These are phyloP conservation scores for Proctacanthus coquilletti DNA, from an alignment of 1,140 invertebrate species.

Conservation along the genomic window DNA sequence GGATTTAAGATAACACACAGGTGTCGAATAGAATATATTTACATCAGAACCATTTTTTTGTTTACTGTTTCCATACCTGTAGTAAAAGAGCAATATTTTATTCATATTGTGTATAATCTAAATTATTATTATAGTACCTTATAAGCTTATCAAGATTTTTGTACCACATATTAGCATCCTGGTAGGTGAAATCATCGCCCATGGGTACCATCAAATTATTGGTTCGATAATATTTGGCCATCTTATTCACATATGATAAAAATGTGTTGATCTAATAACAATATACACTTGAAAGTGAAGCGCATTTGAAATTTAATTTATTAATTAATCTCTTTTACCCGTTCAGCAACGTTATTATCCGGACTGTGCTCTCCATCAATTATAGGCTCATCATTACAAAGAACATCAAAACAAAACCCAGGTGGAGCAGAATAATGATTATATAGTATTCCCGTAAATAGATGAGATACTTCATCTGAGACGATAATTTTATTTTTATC, in stretches of 20 bases:
- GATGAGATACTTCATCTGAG: conserved; percentile 27
- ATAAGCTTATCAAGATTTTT: conserved; percentile 80
- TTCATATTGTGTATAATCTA: not conserved
- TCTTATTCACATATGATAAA: conserved; percentile 36
- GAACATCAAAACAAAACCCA: conserved; percentile 79
- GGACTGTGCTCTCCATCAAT: conserved; percentile 56
- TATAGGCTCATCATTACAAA: conserved; percentile 69
- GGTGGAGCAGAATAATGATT: conserved; percentile 69
- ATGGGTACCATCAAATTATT: conserved; percentile 73
- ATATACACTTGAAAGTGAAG: not conserved
- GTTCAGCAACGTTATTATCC: conserved; percentile 52
- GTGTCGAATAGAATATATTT: conserved; percentile 84
- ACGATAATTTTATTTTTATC: conserved; percentile 4
- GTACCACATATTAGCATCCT: conserved; percentile 70
- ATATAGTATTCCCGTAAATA: conserved; percentile 57
- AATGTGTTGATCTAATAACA: conserved; percentile 37
- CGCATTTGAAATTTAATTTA: not conserved
- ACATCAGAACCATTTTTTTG: conserved; percentile 46
- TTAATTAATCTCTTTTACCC: conserved; percentile 32
- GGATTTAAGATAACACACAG: conserved; percentile 81
- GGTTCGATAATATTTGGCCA: conserved; percentile 40
- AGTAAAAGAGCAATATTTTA: not conserved
- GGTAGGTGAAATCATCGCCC: conserved; percentile 87
- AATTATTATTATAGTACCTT: conserved; percentile 47
- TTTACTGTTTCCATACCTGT: conserved; percentile 40